Evolutionary conservation across 1,140 invertebrate genomes (phyloP), one percentile per base, ranked within the genome.

Genomic region (Tetragnatha versicolor): DNA sequence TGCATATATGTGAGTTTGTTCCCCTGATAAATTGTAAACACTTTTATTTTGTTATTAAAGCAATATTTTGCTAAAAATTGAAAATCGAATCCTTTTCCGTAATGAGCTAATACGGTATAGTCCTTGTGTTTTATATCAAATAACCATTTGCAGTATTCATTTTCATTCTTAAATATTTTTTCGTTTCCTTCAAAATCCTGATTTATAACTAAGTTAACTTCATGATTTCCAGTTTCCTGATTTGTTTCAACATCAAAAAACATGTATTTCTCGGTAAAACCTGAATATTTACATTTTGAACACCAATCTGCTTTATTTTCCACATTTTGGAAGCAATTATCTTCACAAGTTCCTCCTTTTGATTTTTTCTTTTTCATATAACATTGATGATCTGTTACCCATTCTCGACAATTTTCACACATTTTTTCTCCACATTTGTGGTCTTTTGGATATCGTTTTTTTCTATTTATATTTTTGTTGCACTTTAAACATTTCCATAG

Each of bases 1-100:
- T 51, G 0, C 27, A n/a, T 70, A 37, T 51, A 51, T 12, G 7
- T 20, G 7, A 72, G 2, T 9, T 72, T 58, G 33, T 53, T 72
- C 35, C 69, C 69, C 29, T 72, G 22, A 72, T 72, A 72, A 22
- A 53, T 55, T 39, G 33, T 35, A 42, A 72, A 35, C 29, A 72
- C 1, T 27, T 53, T 72, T 7, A 53, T 70, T 25, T 72, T 29
- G 53, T 70, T 70, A 53, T 72, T 53, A 14, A 72, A 49, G 1
- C 45, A 70, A 22, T 70, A 53, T 53, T 70, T 70, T 20, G 66
- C 22, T 70, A 49, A 58, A 70, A 70, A 70, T 12, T 49, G 66
- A 22, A 51, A 70, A 49, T 63, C 2, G 25, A 63, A 63, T 12
- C 66, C 20, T 70, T 51, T 70, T 49, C 42, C 45, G 29, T 70